These are phyloP conservation scores for Rattus norvegicus DNA, from an alignment of 2,113 vertebrate species.

Conservation along the genomic window GRCr8 NC_086033.1:60709001-60709500, in stretches of 20 bases:
- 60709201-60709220: neutral
- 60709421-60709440: neutral
- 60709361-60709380: neutral
- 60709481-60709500: slow-evolving; percentile 24
- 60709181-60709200: neutral
- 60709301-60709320: neutral
- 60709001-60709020: slow-evolving; percentile 3
- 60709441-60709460: neutral
- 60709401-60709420: neutral
- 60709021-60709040: neutral
- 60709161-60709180: neutral
- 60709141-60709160: slow-evolving; percentile 44
- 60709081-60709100: neutral
- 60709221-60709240: neutral
- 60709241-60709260: neutral
- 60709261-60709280: neutral
- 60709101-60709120: neutral
- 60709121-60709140: neutral
- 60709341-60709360: neutral
- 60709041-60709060: neutral
- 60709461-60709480: slow-evolving; percentile 11
- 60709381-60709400: neutral
- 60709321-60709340: neutral
- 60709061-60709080: neutral
- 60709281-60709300: neutral